phyloP scores from a whole-genome alignment of 1,140 invertebrate genomes.

The Hestina assimilis region DNA sequence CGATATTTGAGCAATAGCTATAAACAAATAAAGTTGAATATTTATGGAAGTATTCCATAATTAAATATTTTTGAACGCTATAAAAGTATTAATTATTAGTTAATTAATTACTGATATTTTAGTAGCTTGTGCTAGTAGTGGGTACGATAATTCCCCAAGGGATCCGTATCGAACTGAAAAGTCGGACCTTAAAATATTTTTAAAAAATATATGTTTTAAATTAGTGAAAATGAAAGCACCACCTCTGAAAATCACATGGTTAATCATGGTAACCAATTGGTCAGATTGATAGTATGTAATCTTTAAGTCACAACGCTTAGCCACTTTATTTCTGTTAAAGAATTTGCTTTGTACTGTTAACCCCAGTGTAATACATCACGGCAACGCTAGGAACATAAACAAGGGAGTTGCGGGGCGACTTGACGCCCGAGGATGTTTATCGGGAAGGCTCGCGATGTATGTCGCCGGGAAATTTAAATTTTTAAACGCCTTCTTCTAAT shows the following conservation, averaged over 20 bases:
- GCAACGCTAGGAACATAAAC: slow-evolving; percentile 38
- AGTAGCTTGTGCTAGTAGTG: too few relatives aligned
- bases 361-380: slow-evolving; percentile 35
- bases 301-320: not conserved
- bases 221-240: too few relatives aligned
- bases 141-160: too few relatives aligned
- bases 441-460: slow-evolving; percentile 40
- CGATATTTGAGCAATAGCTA: too few relatives aligned
- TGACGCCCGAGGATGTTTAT: slow-evolving; percentile 56
- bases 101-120: too few relatives aligned
- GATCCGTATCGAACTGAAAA: too few relatives aligned
- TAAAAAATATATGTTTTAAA: too few relatives aligned
- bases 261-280: not conserved
- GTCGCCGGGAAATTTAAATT: slow-evolving; percentile 51
- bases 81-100: too few relatives aligned
- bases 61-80: too few relatives aligned
- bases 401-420: slow-evolving; percentile 31
- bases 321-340: slow-evolving; percentile 3
- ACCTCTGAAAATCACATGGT: not conserved
- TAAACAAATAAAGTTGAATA: too few relatives aligned
- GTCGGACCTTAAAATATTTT: too few relatives aligned
- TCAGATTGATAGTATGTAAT: slow-evolving; percentile 3
- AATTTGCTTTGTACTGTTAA: slow-evolving; percentile 15
- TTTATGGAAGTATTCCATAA: too few relatives aligned
- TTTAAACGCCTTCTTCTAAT: slow-evolving; percentile 40